Evolutionary conservation across 2,113 vertebrate genomes (phyloP).

Genomic region (Apus apus): DNA sequence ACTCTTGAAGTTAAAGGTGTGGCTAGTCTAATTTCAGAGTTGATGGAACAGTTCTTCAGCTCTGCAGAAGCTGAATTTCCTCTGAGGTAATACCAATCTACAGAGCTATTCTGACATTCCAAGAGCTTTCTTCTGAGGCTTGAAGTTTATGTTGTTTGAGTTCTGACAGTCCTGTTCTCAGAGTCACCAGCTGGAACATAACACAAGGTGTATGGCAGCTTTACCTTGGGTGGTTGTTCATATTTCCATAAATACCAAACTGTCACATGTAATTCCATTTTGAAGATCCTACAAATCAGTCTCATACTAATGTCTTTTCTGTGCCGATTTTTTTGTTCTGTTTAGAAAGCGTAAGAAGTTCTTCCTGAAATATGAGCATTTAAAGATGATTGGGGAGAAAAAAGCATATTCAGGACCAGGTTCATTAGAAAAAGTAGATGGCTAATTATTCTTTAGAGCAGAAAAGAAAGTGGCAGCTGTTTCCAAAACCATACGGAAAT

Average conservation of each 20-base stretch:
- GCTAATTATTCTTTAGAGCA: neutral
- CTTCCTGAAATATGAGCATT: neutral
- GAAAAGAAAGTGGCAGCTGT: neutral
- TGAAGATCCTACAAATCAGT: neutral
- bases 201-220: neutral
- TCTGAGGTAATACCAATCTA: neutral
- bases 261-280: neutral
- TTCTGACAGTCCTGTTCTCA: neutral
- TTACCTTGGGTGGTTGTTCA: neutral
- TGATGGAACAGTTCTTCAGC: neutral
- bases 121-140: neutral
- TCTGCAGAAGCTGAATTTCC: neutral
- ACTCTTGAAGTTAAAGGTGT: neutral
- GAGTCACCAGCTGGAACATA: neutral
- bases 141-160: neutral
- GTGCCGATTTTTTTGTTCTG: neutral
- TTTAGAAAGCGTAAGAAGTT: neutral
- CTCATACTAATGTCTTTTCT: neutral
- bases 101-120: fast-evolving
- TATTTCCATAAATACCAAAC: fast-evolving
- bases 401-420: neutral
- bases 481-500: neutral
- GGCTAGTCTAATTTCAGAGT: neutral
- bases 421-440: neutral
- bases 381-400: neutral